Percentiles rank a stretch among this genome's conserved stretches.
Evolutionary conservation across 2,888 invertebrate species (phyloP).

Genomic region (Microplitis manilae): DNA sequence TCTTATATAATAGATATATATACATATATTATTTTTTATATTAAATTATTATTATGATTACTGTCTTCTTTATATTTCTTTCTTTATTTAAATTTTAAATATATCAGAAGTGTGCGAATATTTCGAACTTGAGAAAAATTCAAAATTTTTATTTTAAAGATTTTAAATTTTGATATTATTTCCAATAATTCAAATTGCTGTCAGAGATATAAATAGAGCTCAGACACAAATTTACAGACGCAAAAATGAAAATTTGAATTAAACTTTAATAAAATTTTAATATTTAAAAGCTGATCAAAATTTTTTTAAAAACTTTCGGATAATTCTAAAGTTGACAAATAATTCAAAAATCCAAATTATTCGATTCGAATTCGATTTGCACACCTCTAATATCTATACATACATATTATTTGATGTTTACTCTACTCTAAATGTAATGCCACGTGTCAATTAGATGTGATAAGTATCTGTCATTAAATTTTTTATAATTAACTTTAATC

Average conservation of each 20-base stretch:
- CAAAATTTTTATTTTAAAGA: too few species aligned
- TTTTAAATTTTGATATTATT: too few species aligned
- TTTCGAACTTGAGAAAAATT: neutral
- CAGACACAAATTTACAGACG: too few species aligned
- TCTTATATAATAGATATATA: neutral
- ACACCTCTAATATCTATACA: neutral
- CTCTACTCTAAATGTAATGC: constrained; percentile 9
- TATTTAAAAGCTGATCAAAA: too few species aligned
- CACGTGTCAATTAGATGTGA: constrained; percentile 29
- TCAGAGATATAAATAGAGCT: too few species aligned
- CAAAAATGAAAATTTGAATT: too few species aligned
- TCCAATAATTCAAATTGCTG: too few species aligned
- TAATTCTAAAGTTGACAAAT: too few species aligned
- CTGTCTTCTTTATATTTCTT: neutral
- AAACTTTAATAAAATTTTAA: too few species aligned
- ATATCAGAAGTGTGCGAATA: neutral
- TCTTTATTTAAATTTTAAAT: neutral
- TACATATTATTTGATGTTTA: constrained; percentile 10
- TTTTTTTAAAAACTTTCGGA: too few species aligned
- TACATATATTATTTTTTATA: neutral
- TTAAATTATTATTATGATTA: neutral
- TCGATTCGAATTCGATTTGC: too few species aligned
- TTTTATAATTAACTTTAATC: neutral
- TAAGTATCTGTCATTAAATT: constrained; percentile 27
- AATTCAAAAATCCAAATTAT: too few species aligned